Base-by-base conservation (phyloP, 1,140 invertebrate genomes). In the Hydropsyche tenuis region DNA sequence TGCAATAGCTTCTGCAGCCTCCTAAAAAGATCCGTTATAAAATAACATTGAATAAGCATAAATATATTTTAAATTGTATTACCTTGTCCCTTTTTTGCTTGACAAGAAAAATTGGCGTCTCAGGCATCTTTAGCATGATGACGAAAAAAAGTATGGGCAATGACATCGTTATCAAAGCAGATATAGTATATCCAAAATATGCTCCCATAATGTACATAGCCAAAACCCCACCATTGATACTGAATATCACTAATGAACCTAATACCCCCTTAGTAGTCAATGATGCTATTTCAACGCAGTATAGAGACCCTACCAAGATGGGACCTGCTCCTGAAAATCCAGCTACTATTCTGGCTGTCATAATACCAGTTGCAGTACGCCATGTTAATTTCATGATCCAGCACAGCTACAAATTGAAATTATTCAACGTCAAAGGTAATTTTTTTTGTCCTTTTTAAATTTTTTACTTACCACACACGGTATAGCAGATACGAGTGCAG, bases 51-150 rank as follows among this genome's bases (percentile, higher is more conserved):
- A n/a, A n/a, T n/a, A n/a, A n/a, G n/a, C n/a, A n/a, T n/a, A n/a
- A n/a, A n/a, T n/a, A n/a, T n/a, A n/a, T n/a, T n/a, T n/a, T n/a
- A n/a, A n/a, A n/a, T n/a, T n/a, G n/a, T n/a, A n/a, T n/a, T n/a
- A n/a, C n/a, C n/a, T n/a, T n/a, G n/a, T n/a, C n/a, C n/a, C 25
- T n/a, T n/a, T n/a, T n/a, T n/a, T n/a, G n/a, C n/a, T n/a, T n/a
- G n/a, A n/a, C n/a, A n/a, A n/a, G n/a, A 68, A 84, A 86, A 20
- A 82, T 74, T 0, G 90, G 90, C 1, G 88, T 87, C 81, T 90
- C 89, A 11, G 89, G 89, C 51, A 89, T 75, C 45, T 51, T 68
- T 20, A 18, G 18, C 73, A 77, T 73, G 22, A 74, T n/a, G 0
- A 77, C 9, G n/a, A 86, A 85, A 0, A 88, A 12, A 0, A 86